Percentiles rank a stretch among this genome's conserved stretches.
Evolutionary conservation across 2,113 vertebrate genomes (phyloP).

Genomic region (Brachionichthys hirsutus): DNA sequence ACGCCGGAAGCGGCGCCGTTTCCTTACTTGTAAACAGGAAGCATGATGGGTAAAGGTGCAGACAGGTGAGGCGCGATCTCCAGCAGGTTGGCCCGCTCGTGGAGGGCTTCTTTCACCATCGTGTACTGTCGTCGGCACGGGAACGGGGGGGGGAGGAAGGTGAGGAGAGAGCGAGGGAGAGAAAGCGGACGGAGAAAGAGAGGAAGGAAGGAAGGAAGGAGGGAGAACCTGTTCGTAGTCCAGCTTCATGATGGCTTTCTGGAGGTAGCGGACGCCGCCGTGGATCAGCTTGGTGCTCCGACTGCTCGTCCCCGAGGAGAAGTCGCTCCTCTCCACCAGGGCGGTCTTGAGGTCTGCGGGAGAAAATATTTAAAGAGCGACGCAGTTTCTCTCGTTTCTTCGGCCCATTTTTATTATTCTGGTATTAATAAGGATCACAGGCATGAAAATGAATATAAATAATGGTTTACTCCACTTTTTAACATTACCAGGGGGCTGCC

Average conservation of each 20-base stretch:
- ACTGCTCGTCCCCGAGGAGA: conserved; percentile 97
- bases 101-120: conserved; percentile 95
- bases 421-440: too few relatives aligned
- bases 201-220: not conserved
- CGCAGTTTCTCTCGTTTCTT: not conserved
- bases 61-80: conserved; percentile 94
- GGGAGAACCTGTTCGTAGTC: conserved; percentile 90
- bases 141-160: not conserved
- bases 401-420: too few relatives aligned
- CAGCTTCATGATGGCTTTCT: conserved; percentile 96
- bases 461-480: too few relatives aligned
- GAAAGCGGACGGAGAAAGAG: not conserved
- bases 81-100: conserved; percentile 90
- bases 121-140: conserved; percentile 81
- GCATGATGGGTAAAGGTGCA: conserved; percentile 92
- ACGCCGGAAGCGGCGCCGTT: too few relatives aligned
- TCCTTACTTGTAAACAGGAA: conserved; percentile 93
- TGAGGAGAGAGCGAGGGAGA: not conserved
- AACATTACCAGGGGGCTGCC: not conserved
- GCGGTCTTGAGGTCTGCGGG: conserved; percentile 97
- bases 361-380: too few relatives aligned
- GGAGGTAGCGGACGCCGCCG: conserved; percentile 94
- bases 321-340: conserved; percentile 93
- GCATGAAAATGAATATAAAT: too few relatives aligned
- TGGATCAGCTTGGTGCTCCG: conserved; percentile 98